A percentile compares a stretch with the other conserved stretches of the same genome.
Conservation (phyloP, 2,888 invertebrate species). For the Aphrophora alni region DNA sequence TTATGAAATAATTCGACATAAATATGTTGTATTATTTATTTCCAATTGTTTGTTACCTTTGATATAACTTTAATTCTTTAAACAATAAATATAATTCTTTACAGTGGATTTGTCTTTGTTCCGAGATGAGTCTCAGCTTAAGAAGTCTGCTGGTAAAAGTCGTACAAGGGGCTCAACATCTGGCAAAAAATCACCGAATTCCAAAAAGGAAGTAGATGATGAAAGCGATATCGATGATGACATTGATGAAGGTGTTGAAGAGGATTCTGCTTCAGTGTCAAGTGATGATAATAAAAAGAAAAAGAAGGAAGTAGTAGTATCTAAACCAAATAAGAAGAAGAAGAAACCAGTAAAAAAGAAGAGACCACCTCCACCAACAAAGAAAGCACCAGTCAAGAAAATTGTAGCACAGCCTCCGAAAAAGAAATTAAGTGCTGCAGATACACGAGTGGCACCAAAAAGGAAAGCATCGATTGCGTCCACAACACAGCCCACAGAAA, state of each 20-base stretch:
- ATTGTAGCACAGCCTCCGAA: conserved; percentile 43
- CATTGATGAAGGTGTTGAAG: conserved; percentile 30
- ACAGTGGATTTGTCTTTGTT: conserved; percentile 84
- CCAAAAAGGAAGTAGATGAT: conserved; percentile 31
- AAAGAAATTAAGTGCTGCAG: conserved; percentile 34
- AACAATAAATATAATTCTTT: conserved; percentile 47
- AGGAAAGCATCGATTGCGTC: conserved; percentile 35
- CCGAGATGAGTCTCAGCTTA: conserved; percentile 82
- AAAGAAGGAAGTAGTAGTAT: conserved; percentile 47
- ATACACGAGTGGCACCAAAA: conserved; percentile 34
- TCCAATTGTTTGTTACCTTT: too few species aligned
- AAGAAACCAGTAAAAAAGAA: conserved; percentile 42
- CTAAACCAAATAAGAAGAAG: conserved; percentile 43
- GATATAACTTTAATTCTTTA: too few species aligned
- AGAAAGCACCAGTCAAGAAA: conserved; percentile 36
- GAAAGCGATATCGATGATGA: conserved; percentile 38
- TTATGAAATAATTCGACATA: too few species aligned
- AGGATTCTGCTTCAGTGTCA: background rate
- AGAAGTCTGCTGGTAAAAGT: conserved; percentile 57
- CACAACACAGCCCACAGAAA: conserved; percentile 40
- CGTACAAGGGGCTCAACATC: conserved; percentile 22
- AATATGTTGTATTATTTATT: too few species aligned
- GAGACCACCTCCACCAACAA: conserved; percentile 41
- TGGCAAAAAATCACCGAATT: conserved; percentile 12
- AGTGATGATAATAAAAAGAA: conserved; percentile 49